Base-by-base conservation (phyloP, 2,797 vertebrate species). In the Oryzias sinensis region DNA sequence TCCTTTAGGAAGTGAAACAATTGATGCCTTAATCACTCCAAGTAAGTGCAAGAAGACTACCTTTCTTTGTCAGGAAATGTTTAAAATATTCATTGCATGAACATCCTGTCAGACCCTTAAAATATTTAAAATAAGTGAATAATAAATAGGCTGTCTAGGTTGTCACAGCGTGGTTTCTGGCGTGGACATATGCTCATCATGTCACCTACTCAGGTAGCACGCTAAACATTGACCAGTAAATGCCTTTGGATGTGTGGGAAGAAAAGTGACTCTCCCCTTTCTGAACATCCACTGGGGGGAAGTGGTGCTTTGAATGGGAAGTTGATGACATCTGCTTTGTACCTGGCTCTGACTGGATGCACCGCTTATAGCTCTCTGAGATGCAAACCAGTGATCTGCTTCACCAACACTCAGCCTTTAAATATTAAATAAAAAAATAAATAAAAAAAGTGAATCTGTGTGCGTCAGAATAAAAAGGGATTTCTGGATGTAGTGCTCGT, bases 41-140 rank as follows among this genome's bases (percentile, higher is more conserved):
- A 76, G 80, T 84, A 84, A 80, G 81, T 77, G 72, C 70, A 73
- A 77, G 33, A 11, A 33, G 54, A 56, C 69, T 76, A 42, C 55
- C 67, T 76, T 48, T 66, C 74, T 79, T 82, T 79, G 66, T 69
- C 66, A 72, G 62, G 52, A 65, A 61, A 25, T 0, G 43, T 33
- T 67, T 90, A 55, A 90, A 90, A 89, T 87, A 91, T 91, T 86
- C 63, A 89, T 59, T 51, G 72, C 74, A 77, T 63, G 75, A 75
- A 59, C 82, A 85, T 88, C 82, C 80, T 87, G 87, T 83, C 78
- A 29, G 66, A 64, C 50, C 70, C 44, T 60, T 91, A 65, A 91
- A 91, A 91, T 90, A 90, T 92, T 89, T 85, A 87, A 83, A 88
- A 81, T 88, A 77, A 90, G 80, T 89, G 56, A 91, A 90, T 90